Conservation (phyloP, 2,113 vertebrate species). For the Theristicus caerulescens region DNA sequence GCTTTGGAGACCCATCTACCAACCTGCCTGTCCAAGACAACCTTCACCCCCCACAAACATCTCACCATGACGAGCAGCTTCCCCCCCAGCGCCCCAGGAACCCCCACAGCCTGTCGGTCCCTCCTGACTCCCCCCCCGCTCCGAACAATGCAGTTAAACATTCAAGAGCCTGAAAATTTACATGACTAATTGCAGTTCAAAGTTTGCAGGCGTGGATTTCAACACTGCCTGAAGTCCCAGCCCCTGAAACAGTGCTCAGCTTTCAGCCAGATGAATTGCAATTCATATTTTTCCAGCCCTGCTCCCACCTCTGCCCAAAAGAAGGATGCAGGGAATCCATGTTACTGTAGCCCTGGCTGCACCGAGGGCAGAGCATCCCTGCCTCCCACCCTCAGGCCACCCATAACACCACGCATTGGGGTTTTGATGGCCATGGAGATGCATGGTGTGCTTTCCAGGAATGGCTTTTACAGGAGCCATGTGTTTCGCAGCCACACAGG, state of each 20-base stretch:
- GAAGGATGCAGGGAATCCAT: not conserved
- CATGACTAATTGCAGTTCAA: not conserved
- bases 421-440: not conserved
- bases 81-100: not conserved
- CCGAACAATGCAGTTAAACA: not conserved
- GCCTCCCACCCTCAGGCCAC: not conserved
- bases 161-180: not conserved
- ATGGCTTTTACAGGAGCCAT: not conserved
- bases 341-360: not conserved
- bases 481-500: accelerated
- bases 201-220: not conserved
- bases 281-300: not conserved
- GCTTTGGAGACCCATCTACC: not conserved
- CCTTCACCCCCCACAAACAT: not conserved
- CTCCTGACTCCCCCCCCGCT: not conserved
- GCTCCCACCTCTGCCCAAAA: not conserved
- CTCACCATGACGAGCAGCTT: not conserved
- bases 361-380: not conserved
- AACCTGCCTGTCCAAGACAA: not conserved
- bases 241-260: not conserved
- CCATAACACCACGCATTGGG: accelerated
- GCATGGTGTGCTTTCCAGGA: not conserved
- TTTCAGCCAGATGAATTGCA: not conserved
- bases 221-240: not conserved
- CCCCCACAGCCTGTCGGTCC: not conserved